Evolutionary conservation across 2,888 invertebrate species (phyloP), one percentile per base, ranked within the genome.

Genomic region (Agrypnus murinus): DNA sequence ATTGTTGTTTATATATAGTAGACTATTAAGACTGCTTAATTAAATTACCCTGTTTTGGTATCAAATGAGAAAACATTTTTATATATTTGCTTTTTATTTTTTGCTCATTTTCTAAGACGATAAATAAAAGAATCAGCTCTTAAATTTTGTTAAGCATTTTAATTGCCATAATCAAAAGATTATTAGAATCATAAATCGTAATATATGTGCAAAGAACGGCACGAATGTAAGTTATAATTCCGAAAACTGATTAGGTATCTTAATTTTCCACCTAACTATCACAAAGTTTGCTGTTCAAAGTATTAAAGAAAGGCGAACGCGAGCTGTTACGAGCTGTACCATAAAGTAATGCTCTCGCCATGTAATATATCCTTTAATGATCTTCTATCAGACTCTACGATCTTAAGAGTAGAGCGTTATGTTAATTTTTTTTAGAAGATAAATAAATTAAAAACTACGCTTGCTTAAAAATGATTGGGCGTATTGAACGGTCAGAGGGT

Each of bases 351-450:
- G 83, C 80, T 81, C 82, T 79, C 80, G 82, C 81, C 81, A 81
- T 82, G 83, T 83, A 84, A 84, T 84, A 84, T 82, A 83, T 84
- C 83, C 84, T 84, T 84, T 84, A 84, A 84, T 84, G 84, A 83
- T 84, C 81, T 80, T 81, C 81, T 84, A 84, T 84, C 84, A 77
- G 79, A 59, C 77, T 78, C 75, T 78, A 82, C 78, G 80, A 84
- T 84, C 84, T 84, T 78, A 78, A 79, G 79, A 80, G 79, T 81
- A 80, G 78, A 81, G 81, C 82, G 79, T 77, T 81, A 80, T 81
- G 74, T 77, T 74, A 77, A 77, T 50, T 79, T 79, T 78, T 80
- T 80, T 79, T 81, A 80, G 81, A 78, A 79, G 76, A 78, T 80
- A 82, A 80, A 82, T 81, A 82, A 82, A 82, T 82, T 80, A 81